Percentiles rank a stretch among this genome's conserved stretches.
Evolutionary conservation across 2,888 invertebrate species (phyloP).

Genomic region (Pachycephus smyrnensis): DNA sequence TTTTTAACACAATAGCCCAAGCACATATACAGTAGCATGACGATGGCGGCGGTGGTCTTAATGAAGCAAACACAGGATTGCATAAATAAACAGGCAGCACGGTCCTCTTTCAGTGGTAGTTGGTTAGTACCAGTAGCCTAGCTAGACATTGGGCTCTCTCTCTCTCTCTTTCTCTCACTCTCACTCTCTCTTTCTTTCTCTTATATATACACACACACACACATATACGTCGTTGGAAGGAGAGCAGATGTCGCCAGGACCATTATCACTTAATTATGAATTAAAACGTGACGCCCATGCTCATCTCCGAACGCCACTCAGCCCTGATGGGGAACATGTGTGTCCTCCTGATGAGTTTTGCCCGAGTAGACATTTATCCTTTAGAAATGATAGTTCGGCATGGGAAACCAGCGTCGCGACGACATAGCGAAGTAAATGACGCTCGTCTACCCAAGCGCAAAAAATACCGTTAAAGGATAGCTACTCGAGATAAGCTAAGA

Average conservation of each 20-base stretch:
- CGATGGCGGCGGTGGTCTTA: slow-evolving; percentile 13
- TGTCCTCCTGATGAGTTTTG: slow-evolving; percentile 33
- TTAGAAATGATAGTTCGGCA: slow-evolving; percentile 9
- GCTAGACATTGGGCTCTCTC: not conserved
- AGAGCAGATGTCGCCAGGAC: slow-evolving; percentile 22
- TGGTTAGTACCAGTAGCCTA: too few species aligned
- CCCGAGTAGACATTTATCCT: slow-evolving; percentile 9
- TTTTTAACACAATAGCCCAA: slow-evolving; percentile 18
- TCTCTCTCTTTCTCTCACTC: not conserved
- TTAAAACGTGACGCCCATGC: slow-evolving; percentile 19
- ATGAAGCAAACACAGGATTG: slow-evolving; percentile 25
- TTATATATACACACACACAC: not conserved
- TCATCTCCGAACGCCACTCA: slow-evolving; percentile 27
- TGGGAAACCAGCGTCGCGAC: not conserved
- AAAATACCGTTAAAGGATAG: too few species aligned
- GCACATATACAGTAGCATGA: not conserved
- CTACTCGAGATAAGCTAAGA: too few species aligned
- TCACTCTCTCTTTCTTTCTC: not conserved
- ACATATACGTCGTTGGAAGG: not conserved
- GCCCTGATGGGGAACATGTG: slow-evolving; percentile 34
- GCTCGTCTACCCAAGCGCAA: too few species aligned
- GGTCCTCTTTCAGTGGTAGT: slow-evolving; percentile 14
- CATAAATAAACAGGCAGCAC: slow-evolving; percentile 21
- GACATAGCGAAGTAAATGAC: too few species aligned
- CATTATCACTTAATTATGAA: slow-evolving; percentile 27